A percentile compares a stretch with the other conserved stretches of the same genome.
Evolutionary conservation across 1,140 invertebrate genomes (phyloP).

Genomic region (Ostrea edulis): DNA sequence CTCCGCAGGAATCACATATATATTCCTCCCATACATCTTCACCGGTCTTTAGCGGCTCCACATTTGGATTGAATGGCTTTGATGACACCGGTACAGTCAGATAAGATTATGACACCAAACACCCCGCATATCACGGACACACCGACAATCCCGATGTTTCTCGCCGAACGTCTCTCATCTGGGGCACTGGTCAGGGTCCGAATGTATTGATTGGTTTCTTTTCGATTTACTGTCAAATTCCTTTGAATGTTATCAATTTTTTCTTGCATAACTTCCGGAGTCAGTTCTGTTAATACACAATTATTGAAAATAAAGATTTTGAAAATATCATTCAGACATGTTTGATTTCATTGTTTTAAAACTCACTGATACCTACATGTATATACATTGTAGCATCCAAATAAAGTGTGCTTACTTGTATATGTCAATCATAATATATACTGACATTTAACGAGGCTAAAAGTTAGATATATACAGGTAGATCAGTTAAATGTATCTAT

Average conservation of each 20-base stretch:
- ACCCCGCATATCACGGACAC: not conserved
- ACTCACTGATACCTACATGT: too few relatives aligned
- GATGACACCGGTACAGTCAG: not conserved
- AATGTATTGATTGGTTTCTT: conserved; percentile 3
- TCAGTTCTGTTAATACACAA: not conserved
- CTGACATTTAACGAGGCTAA: too few relatives aligned
- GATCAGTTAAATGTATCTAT: too few relatives aligned
- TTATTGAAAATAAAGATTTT: not conserved
- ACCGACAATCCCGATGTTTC: not conserved
- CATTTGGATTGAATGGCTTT: conserved; percentile 12
- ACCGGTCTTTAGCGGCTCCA: not conserved
- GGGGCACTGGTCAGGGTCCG: conserved; percentile 2
- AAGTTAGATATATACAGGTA: too few relatives aligned
- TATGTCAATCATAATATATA: too few relatives aligned
- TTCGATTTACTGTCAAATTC: not conserved
- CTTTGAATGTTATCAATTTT: conserved; percentile 5
- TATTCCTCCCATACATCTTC: not conserved
- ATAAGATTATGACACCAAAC: not conserved
- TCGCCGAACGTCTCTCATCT: not conserved
- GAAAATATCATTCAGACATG: too few relatives aligned
- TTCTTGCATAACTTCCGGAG: not conserved
- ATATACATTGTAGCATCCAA: too few relatives aligned
- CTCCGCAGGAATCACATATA: not conserved
- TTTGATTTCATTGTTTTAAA: too few relatives aligned
- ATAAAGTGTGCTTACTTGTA: too few relatives aligned